A percentile compares a stretch with the other conserved stretches of the same genome.
Conservation (phyloP, 2,797 vertebrate genomes). For the Etheostoma perlongum region DNA sequence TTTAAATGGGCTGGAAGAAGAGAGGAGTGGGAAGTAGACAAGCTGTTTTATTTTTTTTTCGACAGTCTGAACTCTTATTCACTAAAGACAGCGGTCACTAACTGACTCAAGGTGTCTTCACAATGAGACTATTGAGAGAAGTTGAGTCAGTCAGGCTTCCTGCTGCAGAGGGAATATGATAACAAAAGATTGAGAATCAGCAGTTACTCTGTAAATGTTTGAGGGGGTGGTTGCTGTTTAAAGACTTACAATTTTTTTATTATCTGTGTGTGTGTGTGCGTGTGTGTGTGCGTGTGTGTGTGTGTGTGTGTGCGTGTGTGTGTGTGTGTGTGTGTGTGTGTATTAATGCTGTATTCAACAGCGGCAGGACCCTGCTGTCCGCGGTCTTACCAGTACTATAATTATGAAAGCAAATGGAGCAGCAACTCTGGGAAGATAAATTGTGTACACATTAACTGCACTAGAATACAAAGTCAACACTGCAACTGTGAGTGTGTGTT, state of each 20-base stretch:
- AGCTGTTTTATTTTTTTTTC: constrained; percentile 44
- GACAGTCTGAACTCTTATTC: constrained; percentile 41
- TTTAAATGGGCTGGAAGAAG: constrained; percentile 81
- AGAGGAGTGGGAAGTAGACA: constrained; percentile 27
- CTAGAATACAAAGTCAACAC: constrained; percentile 48
- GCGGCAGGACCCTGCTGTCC: constrained; percentile 42
- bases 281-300: constrained; percentile 1
- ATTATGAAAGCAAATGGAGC: constrained; percentile 40
- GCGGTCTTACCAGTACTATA: constrained; percentile 17
- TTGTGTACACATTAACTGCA: constrained; percentile 50
- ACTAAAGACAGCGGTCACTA: constrained; percentile 53
- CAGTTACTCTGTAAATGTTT: neutral
- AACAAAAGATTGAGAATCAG: constrained; percentile 25
- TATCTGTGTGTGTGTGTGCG: constrained; percentile 7
- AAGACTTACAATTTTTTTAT: constrained; percentile 18
- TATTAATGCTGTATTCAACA: constrained; percentile 23
- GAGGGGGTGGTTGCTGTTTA: constrained; percentile 10
- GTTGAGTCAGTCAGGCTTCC: constrained; percentile 47
- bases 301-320: neutral
- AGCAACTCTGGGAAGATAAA: constrained; percentile 44
- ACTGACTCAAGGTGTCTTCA: constrained; percentile 47
- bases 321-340: constrained; percentile 14
- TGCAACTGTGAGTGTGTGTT: constrained; percentile 34
- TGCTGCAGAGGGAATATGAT: constrained; percentile 27
- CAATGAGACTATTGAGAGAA: constrained; percentile 41